These are phyloP conservation scores for Aspidapion aeneum DNA, from an alignment of 2,888 invertebrate species.

Conservation along the genomic window DNA sequence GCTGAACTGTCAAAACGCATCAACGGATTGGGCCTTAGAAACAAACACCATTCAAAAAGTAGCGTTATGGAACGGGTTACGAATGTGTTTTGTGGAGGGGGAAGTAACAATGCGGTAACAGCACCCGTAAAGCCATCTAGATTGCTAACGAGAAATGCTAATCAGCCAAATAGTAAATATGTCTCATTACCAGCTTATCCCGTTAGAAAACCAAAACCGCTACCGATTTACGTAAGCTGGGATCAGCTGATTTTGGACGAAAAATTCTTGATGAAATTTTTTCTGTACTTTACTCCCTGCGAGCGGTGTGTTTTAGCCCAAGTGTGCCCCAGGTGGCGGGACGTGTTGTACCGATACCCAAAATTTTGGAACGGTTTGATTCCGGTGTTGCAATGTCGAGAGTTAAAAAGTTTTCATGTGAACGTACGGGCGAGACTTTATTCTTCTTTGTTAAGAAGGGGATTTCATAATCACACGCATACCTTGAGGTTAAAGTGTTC, in stretches of 20 bases:
- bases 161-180: conserved; percentile 12
- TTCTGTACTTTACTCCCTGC: conserved; percentile 66
- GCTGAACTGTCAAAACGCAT: conserved; percentile 87
- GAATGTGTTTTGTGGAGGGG: conserved; percentile 80
- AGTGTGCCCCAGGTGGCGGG: conserved; percentile 85
- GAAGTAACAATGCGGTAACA: conserved; percentile 40
- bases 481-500: conserved; percentile 84
- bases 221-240: conserved; percentile 61
- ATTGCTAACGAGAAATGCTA: conserved; percentile 39
- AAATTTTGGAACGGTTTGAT: conserved; percentile 79
- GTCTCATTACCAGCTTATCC: too few relatives aligned
- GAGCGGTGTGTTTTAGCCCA: conserved; percentile 80
- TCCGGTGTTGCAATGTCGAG: conserved; percentile 83
- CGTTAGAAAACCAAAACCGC: conserved; percentile 45
- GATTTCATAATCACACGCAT: conserved; percentile 84
- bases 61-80: conserved; percentile 87
- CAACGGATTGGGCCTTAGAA: conserved; percentile 63
- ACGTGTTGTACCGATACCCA: conserved; percentile 70
- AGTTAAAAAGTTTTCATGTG: conserved; percentile 53
- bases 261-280: conserved; percentile 73
- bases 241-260: conserved; percentile 80
- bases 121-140: conserved; percentile 53
- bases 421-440: conserved; percentile 64
- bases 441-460: conserved; percentile 77
- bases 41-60: conserved; percentile 46